Base-by-base conservation (phyloP, 2,888 invertebrate genomes). In the Acanthacorydalis orientalis region DNA sequence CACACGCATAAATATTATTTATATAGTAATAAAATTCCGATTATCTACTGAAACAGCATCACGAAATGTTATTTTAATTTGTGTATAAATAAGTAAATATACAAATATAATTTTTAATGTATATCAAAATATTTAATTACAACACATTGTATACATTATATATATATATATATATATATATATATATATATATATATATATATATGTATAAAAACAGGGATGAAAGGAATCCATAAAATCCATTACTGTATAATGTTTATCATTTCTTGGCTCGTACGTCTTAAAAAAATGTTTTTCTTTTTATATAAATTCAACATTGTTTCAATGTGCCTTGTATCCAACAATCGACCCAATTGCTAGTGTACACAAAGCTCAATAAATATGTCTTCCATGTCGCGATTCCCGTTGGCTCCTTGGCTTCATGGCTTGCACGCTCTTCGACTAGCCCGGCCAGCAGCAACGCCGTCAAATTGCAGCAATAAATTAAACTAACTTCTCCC, bases 401-500 rank as follows among this genome's bases (percentile, higher is more conserved):
- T 58, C 59, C 60, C 56, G 57, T 58, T 57, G 59, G 57, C 58
- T 62, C 57, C 58, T 63, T 59, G 61, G 58, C 57, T 59, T 54
- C 37, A 14, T 39, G 43, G 43, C 46, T 33, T 33, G 31, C 42
- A 32, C 33, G 39, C 48, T 40, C 32, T 56, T 57, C 58, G 60
- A 23, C 23, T 23, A 23, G 23, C 23, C 23, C 23, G 23, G 23
- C 37, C 37, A 60, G 60, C 58, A 58, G 56, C n/a, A n/a, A n/a
- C 61, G 59, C 62, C 62, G 58, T 64, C 61, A 60, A 63, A 64
- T 63, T 62, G 61, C 62, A 50, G 56, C 56, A 57, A 63, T 65
- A 65, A 65, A 64, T 65, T 62, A 55, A 55, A 55, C 57, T 62
- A 64, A 64, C 60, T 60, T 62, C 60, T 61, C 61, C 60, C 62